Evolutionary conservation across 2,888 invertebrate species (phyloP), one percentile per base, ranked within the genome.

Genomic region (Julus scandinavius): DNA sequence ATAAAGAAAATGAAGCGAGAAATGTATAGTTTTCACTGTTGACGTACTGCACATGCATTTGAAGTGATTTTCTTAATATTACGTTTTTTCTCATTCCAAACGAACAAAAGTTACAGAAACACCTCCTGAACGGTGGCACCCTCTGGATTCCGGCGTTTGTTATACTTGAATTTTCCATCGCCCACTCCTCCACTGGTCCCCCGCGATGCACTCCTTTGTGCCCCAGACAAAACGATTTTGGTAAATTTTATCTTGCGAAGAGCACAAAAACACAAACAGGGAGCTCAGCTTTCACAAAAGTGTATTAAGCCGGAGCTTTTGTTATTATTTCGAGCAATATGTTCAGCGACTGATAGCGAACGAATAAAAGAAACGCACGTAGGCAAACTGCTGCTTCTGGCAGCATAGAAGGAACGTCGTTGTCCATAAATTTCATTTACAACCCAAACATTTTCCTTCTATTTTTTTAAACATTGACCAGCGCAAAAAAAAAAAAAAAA

Each of bases 251-350:
- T 72, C 72, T 72, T 4, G 17, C 1, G 72, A 17, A 72, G 72
- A 72, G 72, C 72, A 72, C 72, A 72, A 72, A 72, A 72, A 72
- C 72, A 20, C 29, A 4, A 72, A 72, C 72, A 72, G 29, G 49
- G 17, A 29, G 72, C 72, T 72, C 72, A 72, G 72, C 20, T 72
- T 72, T 72, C 72, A 72, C 72, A 72, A 72, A 72, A 72, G 6
- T 72, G 72, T 29, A 72, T 72, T 72, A 72, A 72, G 72, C 72
- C 20, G 7, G 29, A 17, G 72, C 72, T 72, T 72, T 72, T 72
- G 72, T 72, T 72, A 72, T 72, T 72, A 72, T 72, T 72, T 72
- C 72, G 72, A 72, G 72, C 72, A 72, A 72, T 72, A 72, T 72
- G 72, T 20, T 72, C 20, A 17, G 29, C 15, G 72, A 72, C 72